These are phyloP conservation scores for Macrotis lagotis DNA, from an alignment of 2,113 vertebrate genomes.

Conservation along the genomic window DNA sequence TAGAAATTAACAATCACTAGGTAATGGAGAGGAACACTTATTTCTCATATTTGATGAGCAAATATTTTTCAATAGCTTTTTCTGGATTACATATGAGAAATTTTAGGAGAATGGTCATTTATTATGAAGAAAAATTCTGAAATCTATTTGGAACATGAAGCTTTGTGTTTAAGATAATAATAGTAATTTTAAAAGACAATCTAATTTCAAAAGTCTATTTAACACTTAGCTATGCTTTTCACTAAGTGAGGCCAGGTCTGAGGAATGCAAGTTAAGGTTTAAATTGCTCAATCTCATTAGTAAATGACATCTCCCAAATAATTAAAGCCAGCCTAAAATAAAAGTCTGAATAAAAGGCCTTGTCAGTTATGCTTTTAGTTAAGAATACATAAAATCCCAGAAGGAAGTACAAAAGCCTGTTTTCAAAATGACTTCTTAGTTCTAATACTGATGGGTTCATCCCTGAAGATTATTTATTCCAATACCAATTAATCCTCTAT, in stretches of 20 bases:
- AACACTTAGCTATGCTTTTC: constrained; percentile 61
- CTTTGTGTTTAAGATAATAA: constrained; percentile 56
- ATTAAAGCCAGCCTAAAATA: constrained; percentile 52
- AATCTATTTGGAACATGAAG: constrained; percentile 28
- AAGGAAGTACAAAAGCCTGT: neutral
- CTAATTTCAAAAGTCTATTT: constrained; percentile 37
- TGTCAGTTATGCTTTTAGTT: constrained; percentile 57
- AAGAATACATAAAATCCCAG: constrained; percentile 40
- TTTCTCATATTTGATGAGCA: constrained; percentile 7
- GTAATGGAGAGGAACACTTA: constrained; percentile 22
- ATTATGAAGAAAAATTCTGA: constrained; percentile 51
- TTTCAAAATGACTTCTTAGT: constrained; percentile 36
- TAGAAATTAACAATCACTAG: neutral
- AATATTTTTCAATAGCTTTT: constrained; percentile 2
- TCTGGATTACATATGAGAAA: constrained; percentile 25
- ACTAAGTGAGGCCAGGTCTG: constrained; percentile 18
- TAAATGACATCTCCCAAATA: constrained; percentile 37
- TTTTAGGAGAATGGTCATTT: constrained; percentile 41
- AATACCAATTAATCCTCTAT: neutral
- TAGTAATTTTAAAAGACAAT: constrained; percentile 22
- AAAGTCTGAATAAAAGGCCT: constrained; percentile 10
- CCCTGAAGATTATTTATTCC: neutral
- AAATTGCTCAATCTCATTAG: constrained; percentile 58
- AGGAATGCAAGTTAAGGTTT: constrained; percentile 38
- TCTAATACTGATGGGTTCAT: neutral